phyloP scores from a whole-genome alignment of 2,113 vertebrate genomes.

The Zingel zingel region DNA sequence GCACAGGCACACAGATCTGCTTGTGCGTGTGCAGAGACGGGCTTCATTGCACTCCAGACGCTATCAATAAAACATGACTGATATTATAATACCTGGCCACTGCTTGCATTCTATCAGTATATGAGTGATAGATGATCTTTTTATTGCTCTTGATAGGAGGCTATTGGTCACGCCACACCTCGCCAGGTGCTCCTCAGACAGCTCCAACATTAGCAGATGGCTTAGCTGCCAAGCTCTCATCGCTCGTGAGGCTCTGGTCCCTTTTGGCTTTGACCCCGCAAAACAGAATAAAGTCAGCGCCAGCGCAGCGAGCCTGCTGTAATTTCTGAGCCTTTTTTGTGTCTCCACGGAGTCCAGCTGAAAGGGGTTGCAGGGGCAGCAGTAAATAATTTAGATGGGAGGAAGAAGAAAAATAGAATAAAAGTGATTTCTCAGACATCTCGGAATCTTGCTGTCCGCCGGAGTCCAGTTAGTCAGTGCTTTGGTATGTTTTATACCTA shows the following conservation, averaged over 20 bases:
- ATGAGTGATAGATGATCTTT: slow-evolving; percentile 54
- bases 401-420: slow-evolving; percentile 59
- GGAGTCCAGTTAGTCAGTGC: slow-evolving; percentile 62
- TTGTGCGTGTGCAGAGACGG: slow-evolving; percentile 10
- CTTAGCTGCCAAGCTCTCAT: slow-evolving; percentile 28
- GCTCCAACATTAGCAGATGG: slow-evolving; percentile 37
- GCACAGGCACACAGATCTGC: slow-evolving; percentile 12
- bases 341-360: slow-evolving; percentile 82
- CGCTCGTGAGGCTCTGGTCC: slow-evolving; percentile 27
- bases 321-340: slow-evolving; percentile 50
- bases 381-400: slow-evolving; percentile 81
- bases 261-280: slow-evolving; percentile 33
- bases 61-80: slow-evolving; percentile 54
- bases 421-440: slow-evolving; percentile 68
- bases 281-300: slow-evolving; percentile 66
- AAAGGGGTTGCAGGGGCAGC: slow-evolving; percentile 85
- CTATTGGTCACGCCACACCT: slow-evolving; percentile 59
- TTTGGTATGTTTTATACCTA: slow-evolving; percentile 55
- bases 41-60: slow-evolving; percentile 23
- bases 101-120: slow-evolving; percentile 33
- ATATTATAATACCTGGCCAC: slow-evolving; percentile 49
- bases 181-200: slow-evolving; percentile 33
- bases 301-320: slow-evolving; percentile 59
- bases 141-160: slow-evolving; percentile 56
- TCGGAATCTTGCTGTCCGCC: slow-evolving; percentile 53